Conservation (phyloP, 2,888 invertebrate genomes). For the Choristoneura rosaceana region DNA sequence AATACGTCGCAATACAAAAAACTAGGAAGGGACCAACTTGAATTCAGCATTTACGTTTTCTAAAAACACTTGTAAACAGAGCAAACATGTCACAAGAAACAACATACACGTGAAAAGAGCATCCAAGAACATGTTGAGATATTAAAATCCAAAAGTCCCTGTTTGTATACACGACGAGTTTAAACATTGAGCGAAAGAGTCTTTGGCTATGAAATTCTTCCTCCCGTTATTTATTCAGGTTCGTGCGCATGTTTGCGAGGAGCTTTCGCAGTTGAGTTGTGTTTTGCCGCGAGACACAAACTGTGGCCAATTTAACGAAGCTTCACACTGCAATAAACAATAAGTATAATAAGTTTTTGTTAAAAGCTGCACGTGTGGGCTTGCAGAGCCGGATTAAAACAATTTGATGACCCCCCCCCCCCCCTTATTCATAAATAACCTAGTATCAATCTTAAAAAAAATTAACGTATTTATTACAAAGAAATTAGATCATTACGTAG, state of each 20-base stretch:
- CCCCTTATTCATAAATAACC: too few species aligned
- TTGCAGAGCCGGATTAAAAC: too few species aligned
- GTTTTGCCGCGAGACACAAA: slow-evolving; percentile 16
- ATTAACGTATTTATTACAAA: too few species aligned
- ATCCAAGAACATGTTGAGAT: slow-evolving; percentile 13
- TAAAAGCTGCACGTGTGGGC: too few species aligned
- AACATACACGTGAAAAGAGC: slow-evolving; percentile 2
- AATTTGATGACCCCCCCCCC: too few species aligned
- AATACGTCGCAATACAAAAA: background rate
- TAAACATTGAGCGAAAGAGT: slow-evolving; percentile 40
- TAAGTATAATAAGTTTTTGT: too few species aligned
- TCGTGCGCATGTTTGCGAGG: slow-evolving; percentile 39
- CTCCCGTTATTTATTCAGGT: slow-evolving; percentile 46
- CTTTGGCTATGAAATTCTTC: slow-evolving; percentile 45
- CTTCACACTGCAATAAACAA: background rate
- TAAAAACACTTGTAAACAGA: background rate
- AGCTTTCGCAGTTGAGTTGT: slow-evolving; percentile 38
- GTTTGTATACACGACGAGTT: slow-evolving; percentile 28
- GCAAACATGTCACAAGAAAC: slow-evolving; percentile 5
- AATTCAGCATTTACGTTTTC: background rate
- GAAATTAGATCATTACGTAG: too few species aligned
- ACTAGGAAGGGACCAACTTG: background rate
- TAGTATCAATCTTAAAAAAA: too few species aligned
- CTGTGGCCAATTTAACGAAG: background rate
- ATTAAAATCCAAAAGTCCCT: slow-evolving; percentile 30